Base-by-base conservation (phyloP, 2,797 vertebrate genomes). In the Hippoglossus hippoglossus region DNA sequence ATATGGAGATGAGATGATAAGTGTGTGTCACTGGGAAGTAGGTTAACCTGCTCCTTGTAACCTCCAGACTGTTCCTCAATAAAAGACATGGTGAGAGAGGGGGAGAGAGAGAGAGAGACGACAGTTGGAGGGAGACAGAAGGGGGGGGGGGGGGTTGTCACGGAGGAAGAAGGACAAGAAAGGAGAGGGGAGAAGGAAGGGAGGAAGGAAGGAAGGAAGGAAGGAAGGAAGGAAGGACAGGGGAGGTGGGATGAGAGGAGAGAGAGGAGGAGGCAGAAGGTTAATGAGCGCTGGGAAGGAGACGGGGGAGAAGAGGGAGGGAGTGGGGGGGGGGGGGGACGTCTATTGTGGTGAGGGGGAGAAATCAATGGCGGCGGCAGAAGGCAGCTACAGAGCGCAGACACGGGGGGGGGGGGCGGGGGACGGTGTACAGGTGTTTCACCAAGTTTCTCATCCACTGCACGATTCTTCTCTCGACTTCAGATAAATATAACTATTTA, bases 291-390 rank as follows among this genome's bases (percentile, higher is more conserved):
- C 15, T 44, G 41, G 44, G 41, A 39, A 12, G 36, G 36, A 39
- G 36, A 39, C 12, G 10, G 41, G 41, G 41, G 41, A 18, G 41
- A 1, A 13, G 36, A 13, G 36, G 36, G 36, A 4, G 36, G 36
- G 36, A 13, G 9, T 11, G 36, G 3, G 4, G 34, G 67, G 46
- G 53, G 36, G 7, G 77, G 2, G 16, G 22, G 2, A 1, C 0
- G 7, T 61, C 78, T 68, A 81, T 81, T 87, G 84, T 85, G 62
- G 57, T 4, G 63, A 59, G 58, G 63, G 57, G 71, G 60, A 77
- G 63, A 75, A 86, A 88, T 89, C 90, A 91, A 91, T 89, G 83
- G 66, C 63, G 44, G 66, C 57, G 80, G 83, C 85, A 91, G 91
- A 86, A 88, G 86, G 90, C 22, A 41, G 60, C 61, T n/a, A 19